Evolutionary conservation across 2,888 invertebrate genomes (phyloP), one percentile per base, ranked within the genome.

Genomic region (Dimorphilus gyrociliatus): DNA sequence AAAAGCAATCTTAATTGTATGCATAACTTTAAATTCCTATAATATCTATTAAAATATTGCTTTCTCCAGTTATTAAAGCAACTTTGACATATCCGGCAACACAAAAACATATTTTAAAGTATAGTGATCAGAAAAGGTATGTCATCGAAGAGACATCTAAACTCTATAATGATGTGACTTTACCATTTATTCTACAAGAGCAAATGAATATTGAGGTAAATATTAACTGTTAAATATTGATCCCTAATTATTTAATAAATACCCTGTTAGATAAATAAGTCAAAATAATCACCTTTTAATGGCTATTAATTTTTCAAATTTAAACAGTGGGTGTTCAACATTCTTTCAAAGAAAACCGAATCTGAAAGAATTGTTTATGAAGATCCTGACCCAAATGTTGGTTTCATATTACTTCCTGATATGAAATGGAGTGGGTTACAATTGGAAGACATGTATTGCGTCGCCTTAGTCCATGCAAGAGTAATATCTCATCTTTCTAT

Each of bases 271-370:
- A 10, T 10, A 21, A 21, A n/a, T 10, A 21, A 10, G 10, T 10
- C n/a, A 21, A 21, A 10, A 10, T 10, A 21, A n/a, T n/a, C 21
- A n/a, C 10, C 21, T 21, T 21, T 10, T 10, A 21, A 21, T n/a
- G n/a, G n/a, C n/a, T n/a, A n/a, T n/a, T n/a, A n/a, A n/a, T n/a
- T n/a, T n/a, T n/a, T n/a, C n/a, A n/a, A n/a, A n/a, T n/a, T n/a
- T n/a, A n/a, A n/a, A n/a, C 64, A 90, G 82, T 97, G 97, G 97
- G 80, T 94, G 0, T 80, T 82, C 60, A 99, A 99, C 60, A 85
- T 97, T 38, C 61, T 97, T 30, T 80, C 85, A 33, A 84, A 85
- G 50, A 82, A 80, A 57, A 74, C 77, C 27, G 97, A 97, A 67
- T 67, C 69, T 2, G 90, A 94, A 16, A 72, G 84, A 39, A 76